Evolutionary conservation across 2,797 vertebrate genomes (phyloP).

Genomic region (Knipowitschia caucasica): DNA sequence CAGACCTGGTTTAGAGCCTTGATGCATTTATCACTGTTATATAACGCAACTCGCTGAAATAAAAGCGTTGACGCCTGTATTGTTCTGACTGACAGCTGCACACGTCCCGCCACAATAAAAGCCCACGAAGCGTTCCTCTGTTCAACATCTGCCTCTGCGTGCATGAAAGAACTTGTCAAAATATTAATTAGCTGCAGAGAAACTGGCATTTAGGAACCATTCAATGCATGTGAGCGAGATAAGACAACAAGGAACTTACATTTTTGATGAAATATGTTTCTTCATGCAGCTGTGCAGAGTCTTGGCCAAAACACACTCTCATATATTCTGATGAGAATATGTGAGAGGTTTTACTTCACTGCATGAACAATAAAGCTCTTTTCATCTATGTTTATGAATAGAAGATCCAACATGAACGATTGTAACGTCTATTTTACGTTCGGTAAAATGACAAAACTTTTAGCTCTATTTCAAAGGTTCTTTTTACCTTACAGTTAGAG

Average conservation of each 20-base stretch:
- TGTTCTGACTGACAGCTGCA: constrained; percentile 2
- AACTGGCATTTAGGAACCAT: background rate
- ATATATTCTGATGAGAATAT: too few species aligned
- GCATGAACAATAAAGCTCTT: too few species aligned
- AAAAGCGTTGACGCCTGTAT: background rate
- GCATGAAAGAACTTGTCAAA: constrained; percentile 4
- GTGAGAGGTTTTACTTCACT: too few species aligned
- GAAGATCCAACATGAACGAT: too few species aligned
- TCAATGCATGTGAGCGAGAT: background rate
- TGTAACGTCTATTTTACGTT: too few species aligned
- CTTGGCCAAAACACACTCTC: background rate
- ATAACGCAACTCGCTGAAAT: background rate
- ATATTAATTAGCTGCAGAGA: constrained; percentile 7
- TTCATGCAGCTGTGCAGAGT: background rate
- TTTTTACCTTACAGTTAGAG: too few species aligned
- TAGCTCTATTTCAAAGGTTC: too few species aligned
- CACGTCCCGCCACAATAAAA: background rate
- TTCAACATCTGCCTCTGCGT: constrained; percentile 1
- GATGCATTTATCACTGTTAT: background rate
- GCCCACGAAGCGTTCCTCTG: background rate
- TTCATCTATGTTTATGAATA: too few species aligned
- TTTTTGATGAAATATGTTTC: constrained; percentile 1
- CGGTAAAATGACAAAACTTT: too few species aligned
- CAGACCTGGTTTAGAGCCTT: background rate
- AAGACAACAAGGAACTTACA: background rate